Evolutionary conservation across 2,113 vertebrate species (phyloP).

Genomic region (Psephotus haematonotus): DNA sequence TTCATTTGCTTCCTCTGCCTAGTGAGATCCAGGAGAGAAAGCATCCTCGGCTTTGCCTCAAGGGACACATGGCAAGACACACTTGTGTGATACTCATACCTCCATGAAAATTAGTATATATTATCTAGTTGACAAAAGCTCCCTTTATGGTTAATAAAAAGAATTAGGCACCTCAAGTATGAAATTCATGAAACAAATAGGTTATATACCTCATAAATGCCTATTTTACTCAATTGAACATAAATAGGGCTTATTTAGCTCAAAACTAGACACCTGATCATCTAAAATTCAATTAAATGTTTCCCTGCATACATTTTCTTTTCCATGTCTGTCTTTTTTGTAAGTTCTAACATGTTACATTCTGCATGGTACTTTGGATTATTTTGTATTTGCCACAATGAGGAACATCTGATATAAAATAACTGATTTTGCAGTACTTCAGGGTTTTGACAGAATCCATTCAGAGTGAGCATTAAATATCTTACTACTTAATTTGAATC

Average conservation of each 20-base stretch:
- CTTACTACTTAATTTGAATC: neutral
- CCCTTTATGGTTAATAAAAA: neutral
- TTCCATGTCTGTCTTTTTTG: neutral
- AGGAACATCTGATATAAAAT: neutral
- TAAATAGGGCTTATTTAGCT: neutral
- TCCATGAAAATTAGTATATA: neutral
- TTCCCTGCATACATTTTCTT: neutral
- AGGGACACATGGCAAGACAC: neutral
- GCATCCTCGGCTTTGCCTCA: neutral
- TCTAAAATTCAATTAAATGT: neutral
- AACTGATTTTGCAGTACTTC: neutral
- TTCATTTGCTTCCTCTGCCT: neutral
- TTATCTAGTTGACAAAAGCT: neutral
- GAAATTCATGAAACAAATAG: neutral
- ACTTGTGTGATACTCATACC: neutral
- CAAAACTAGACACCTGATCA: neutral
- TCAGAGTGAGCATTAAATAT: neutral
- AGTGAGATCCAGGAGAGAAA: neutral
- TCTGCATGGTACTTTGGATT: neutral
- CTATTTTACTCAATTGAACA: neutral
- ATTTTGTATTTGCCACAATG: neutral
- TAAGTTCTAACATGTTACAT: neutral
- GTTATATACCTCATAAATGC: neutral
- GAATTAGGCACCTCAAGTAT: neutral
- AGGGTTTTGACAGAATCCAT: neutral